Evolutionary conservation across 2,888 invertebrate genomes (phyloP).

Genomic region (Agapostemon virescens): DNA sequence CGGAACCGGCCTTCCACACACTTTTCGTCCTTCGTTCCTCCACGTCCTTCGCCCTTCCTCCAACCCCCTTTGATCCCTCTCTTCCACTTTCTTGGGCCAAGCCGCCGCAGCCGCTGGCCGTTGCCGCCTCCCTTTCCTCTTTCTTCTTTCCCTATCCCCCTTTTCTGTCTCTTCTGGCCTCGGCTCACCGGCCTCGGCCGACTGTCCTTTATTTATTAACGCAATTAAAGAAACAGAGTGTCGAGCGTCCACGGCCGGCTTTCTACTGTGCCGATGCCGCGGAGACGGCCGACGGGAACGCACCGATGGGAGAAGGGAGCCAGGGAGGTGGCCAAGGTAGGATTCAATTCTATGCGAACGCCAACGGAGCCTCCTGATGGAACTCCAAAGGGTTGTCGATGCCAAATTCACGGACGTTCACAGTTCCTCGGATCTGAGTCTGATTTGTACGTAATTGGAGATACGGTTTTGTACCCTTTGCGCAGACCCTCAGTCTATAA

Average conservation of each 20-base stretch:
- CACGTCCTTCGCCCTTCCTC: slow-evolving; percentile 42
- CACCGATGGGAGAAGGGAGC: not conserved
- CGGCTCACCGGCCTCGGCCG: slow-evolving; percentile 60
- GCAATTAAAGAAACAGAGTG: slow-evolving; percentile 80
- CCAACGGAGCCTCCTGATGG: slow-evolving; percentile 14
- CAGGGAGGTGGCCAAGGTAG: slow-evolving; percentile 19
- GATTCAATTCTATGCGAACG: slow-evolving; percentile 47
- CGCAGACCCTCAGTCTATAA: not conserved
- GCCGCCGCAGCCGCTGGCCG: not conserved
- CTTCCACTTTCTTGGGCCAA: slow-evolving; percentile 35
- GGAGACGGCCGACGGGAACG: slow-evolving; percentile 32
- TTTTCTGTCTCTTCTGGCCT: slow-evolving; percentile 33
- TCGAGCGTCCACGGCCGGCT: slow-evolving; percentile 74
- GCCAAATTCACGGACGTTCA: slow-evolving; percentile 35
- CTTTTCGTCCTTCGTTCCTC: slow-evolving; percentile 44
- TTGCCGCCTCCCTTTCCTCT: slow-evolving; percentile 20
- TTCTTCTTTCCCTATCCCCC: slow-evolving; percentile 42
- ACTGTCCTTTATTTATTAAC: slow-evolving; percentile 79
- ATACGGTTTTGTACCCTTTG: not conserved
- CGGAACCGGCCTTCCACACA: slow-evolving; percentile 42
- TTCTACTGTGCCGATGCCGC: slow-evolving; percentile 76
- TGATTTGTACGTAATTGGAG: slow-evolving; percentile 11
- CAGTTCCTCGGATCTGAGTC: not conserved
- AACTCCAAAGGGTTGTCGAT: slow-evolving; percentile 53
- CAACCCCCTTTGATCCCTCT: slow-evolving; percentile 30